phyloP scores from a whole-genome alignment of 1,140 invertebrate species.

The Frieseomelitta varia region DNA sequence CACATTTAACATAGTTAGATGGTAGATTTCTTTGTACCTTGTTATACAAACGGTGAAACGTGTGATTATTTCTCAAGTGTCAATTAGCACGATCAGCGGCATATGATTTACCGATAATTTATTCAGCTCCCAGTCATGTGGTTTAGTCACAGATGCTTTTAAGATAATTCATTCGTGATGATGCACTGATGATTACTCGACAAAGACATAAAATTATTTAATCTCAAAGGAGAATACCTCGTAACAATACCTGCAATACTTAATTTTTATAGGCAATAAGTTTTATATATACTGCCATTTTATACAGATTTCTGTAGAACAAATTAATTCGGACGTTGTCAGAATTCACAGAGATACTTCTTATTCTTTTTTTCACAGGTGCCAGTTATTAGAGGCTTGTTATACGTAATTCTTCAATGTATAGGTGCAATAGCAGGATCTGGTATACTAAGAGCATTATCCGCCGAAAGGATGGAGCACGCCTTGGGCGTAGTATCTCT shows the following conservation, averaged over 20 bases:
- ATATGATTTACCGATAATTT: neutral
- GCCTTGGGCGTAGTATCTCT: slow-evolving; percentile 84
- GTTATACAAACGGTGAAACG: neutral
- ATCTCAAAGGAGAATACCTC: neutral
- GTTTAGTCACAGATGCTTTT: neutral
- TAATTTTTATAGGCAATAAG: neutral
- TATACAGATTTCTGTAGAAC: neutral
- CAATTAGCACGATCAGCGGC: neutral
- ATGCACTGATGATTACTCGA: neutral
- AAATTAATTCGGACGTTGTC: neutral
- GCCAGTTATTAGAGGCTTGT: slow-evolving; percentile 86
- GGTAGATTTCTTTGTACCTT: neutral
- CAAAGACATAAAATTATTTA: neutral
- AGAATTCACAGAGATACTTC: neutral
- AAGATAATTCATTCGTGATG: neutral
- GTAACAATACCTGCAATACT: neutral
- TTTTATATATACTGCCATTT: too few species aligned
- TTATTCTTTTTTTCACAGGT: slow-evolving; percentile 61
- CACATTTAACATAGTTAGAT: neutral
- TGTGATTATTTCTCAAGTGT: neutral
- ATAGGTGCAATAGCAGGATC: slow-evolving; percentile 93
- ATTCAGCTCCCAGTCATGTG: neutral
- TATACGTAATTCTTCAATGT: slow-evolving; percentile 93
- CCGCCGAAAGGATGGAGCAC: slow-evolving; percentile 75
- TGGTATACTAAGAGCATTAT: slow-evolving; percentile 84